Conservation (phyloP, 64 coral and sea anemone species). For the Pocillopora damicornis region DNA sequence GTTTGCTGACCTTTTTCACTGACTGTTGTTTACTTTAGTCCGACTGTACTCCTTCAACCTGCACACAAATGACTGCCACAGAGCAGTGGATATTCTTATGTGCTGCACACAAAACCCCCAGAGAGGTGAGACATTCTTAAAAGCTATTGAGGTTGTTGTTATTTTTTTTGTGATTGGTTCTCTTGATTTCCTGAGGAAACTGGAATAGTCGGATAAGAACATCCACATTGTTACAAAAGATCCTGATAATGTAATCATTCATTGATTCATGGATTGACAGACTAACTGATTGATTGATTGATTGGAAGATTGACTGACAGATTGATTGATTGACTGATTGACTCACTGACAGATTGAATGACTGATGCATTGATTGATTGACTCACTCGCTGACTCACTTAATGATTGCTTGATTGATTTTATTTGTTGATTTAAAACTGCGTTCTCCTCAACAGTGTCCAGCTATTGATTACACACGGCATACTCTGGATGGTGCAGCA, state of each 20-base stretch:
- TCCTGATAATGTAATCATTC: too few relatives aligned
- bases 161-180: too few relatives aligned
- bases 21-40: constrained; percentile 28
- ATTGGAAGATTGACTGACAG: too few relatives aligned
- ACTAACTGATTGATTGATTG: not conserved
- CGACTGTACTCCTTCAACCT: constrained; percentile 87
- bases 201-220: too few relatives aligned
- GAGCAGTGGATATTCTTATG: constrained; percentile 99
- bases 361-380: too few relatives aligned
- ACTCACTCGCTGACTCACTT: too few relatives aligned
- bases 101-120: constrained; percentile 98
- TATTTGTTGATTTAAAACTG: not conserved
- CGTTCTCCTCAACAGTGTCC: constrained; percentile 67
- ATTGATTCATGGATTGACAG: too few relatives aligned
- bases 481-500: constrained; percentile 94
- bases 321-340: too few relatives aligned
- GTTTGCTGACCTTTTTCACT: not conserved
- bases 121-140: constrained; percentile 57
- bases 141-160: not conserved
- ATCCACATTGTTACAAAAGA: too few relatives aligned
- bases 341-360: not conserved
- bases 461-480: constrained; percentile 97
- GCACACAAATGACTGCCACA: constrained; percentile 98
- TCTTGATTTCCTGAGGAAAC: too few relatives aligned
- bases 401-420: not conserved